These are phyloP conservation scores for Prietella phreatophila DNA, from an alignment of 2,113 vertebrate species.

Conservation along the genomic window DNA sequence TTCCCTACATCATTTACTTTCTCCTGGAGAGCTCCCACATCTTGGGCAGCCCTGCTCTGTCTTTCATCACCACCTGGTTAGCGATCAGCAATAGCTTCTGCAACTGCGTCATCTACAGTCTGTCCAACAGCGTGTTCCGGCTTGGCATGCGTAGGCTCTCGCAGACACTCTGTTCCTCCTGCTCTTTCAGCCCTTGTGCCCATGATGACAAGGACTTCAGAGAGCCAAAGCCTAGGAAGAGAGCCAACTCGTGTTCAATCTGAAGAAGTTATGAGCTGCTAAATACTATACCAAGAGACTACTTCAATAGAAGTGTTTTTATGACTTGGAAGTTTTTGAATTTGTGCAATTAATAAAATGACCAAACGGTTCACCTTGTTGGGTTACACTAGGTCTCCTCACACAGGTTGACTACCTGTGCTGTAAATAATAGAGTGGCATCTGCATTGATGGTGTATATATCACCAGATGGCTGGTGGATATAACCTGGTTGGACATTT, in stretches of 20 bases:
- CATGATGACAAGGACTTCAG: constrained; percentile 80
- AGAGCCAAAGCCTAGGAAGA: constrained; percentile 88
- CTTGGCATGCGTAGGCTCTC: constrained; percentile 93
- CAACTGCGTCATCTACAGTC: constrained; percentile 98
- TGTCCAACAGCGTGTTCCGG: constrained; percentile 97
- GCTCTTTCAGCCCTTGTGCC: constrained; percentile 80
- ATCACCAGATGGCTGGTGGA: constrained; percentile 20
- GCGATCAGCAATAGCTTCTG: constrained; percentile 99
- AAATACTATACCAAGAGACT: constrained; percentile 1
- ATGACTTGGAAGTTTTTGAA: neutral
- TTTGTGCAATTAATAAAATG: neutral
- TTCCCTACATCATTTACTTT: constrained; percentile 98
- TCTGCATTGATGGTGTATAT: constrained; percentile 22
- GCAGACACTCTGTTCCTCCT: constrained; percentile 88
- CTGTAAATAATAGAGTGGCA: constrained; percentile 39
- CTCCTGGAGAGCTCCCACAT: constrained; percentile 94
- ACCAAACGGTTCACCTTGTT: neutral
- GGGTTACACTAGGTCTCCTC: neutral
- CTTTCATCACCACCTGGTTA: constrained; percentile 97
- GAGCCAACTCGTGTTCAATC: constrained; percentile 95
- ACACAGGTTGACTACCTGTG: constrained; percentile 23
- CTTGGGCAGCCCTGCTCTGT: constrained; percentile 86
- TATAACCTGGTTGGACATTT: constrained; percentile 49
- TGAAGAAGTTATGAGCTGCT: constrained; percentile 62
- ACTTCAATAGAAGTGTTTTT: neutral